Base-by-base conservation (phyloP, 2,113 vertebrate species). In the Trinectes maculatus region DNA sequence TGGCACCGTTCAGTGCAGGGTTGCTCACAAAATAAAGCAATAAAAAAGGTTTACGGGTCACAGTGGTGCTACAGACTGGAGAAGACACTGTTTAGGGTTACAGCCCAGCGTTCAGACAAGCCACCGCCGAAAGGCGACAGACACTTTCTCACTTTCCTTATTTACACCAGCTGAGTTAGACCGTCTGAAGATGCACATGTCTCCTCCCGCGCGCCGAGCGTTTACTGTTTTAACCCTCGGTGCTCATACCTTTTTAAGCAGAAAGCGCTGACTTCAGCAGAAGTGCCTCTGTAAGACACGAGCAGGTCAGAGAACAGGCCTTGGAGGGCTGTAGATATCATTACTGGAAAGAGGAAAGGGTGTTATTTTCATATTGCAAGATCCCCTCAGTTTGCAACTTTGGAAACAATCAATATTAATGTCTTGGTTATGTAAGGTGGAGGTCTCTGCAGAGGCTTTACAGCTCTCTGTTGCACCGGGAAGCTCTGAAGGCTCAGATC, bases 361-460 rank as follows among this genome's bases (percentile, higher is more conserved):
- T 65, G 69, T 77, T 86, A 73, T 89, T 89, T 90, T 86, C 65
- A 76, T 63, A 56, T 55, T 44, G 70, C 42, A 56, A 71, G 73
- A 83, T 81, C 67, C 60, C 19, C 61, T 66, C 47, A 21, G 56
- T 70, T 84, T 13, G 65, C 65, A 89, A 74, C 83, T 89, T 89
- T 85, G 75, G 80, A 83, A 85, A 83, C 74, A 82, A 87, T 92
- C 77, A 82, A 90, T 91, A 89, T 86, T 88, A 88, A 92, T 87
- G 74, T 66, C 65, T 63, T 64, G 76, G 80, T 91, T 90, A 85
- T 74, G 72, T 83, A 86, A 89, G 85, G 74, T 70, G 69, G 82
- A 44, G 62, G 51, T 78, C 71, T 82, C 61, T 77, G 75, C 52
- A 61, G 65, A 79, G 72, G 73, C 72, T 40, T 46, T 33, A 61